Evolutionary conservation across 1,140 invertebrate genomes (phyloP), one percentile per base, ranked within the genome.

Genomic region (Brachionus calyciflorus): DNA sequence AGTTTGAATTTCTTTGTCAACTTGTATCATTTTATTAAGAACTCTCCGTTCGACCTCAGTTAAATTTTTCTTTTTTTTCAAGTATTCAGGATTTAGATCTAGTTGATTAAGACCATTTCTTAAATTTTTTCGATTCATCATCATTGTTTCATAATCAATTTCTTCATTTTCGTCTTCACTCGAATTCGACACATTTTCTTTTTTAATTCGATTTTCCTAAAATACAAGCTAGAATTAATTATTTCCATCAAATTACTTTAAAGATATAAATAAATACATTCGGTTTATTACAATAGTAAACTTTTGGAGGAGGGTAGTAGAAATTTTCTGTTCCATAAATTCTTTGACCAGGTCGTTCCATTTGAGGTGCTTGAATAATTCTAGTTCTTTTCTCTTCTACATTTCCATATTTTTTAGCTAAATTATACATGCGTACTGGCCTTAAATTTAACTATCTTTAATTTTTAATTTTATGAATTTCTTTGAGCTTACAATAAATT

Each of bases 371-470:
- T 14, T 51, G 28, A 28, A 73, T 73, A 12, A 37, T 28, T 51
- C 69, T 49, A 10, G 51, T 41, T 51, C 69, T 6, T 10, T 26
- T 55, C 10, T 49, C 24, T 3, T 26, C 3, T 6, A 73, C 69
- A 30, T 33, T 51, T 24, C 69, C 69, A 73, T 73, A 73, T 73
- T 73, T 73, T 49, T 55, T 73, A 21, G 69, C 69, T 46, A 73
- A 55, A 41, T 73, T 73, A 46, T 17, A 73, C 19, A 73, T 55
- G 0, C 69, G 26, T 1, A 26, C 69, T 9, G 69, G 69, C 41
- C 69, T 73, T 12, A 37, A 70, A 24, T 17, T 17, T 14, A 12
- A 48, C 44, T 12, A 17, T 21, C 14, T 12, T 70, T 26, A 46
- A 30, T 49, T 49, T 70, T 48, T 49, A 7, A 9, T 70, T 2